These are phyloP conservation scores for Chloromyia formosa DNA, from an alignment of 2,888 invertebrate genomes.

Conservation along the genomic window DNA sequence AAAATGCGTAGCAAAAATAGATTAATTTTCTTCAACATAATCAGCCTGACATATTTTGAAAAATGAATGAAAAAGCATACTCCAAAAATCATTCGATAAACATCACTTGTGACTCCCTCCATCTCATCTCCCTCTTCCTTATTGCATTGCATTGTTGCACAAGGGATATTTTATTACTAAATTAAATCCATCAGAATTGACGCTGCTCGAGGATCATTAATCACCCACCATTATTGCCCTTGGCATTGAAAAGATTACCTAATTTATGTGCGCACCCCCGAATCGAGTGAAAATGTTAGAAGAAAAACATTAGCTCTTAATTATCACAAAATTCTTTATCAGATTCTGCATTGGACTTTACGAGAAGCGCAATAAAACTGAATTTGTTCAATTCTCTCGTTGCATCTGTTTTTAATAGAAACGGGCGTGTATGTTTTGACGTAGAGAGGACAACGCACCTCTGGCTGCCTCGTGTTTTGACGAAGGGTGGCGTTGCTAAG, in stretches of 20 bases:
- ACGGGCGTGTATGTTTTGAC: neutral
- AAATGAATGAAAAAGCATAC: too few relatives aligned
- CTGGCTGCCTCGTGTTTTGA: too few relatives aligned
- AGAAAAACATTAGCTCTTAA: slow-evolving; percentile 25
- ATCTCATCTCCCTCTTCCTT: too few relatives aligned
- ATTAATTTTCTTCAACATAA: too few relatives aligned
- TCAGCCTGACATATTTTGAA: too few relatives aligned
- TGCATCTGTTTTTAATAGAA: slow-evolving; percentile 23
- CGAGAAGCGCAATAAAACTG: slow-evolving; percentile 25
- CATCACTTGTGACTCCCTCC: too few relatives aligned
- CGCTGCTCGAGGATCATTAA: neutral
- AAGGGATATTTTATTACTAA: too few relatives aligned
- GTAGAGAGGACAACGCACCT: neutral
- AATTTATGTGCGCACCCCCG: neutral
- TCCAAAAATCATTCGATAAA: too few relatives aligned
- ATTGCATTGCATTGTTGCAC: too few relatives aligned
- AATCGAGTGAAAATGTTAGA: neutral
- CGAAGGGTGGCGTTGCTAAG: neutral
- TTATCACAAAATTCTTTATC: slow-evolving; percentile 24
- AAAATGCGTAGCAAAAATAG: too few relatives aligned
- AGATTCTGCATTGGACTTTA: slow-evolving; percentile 13
- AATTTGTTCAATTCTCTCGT: slow-evolving; percentile 17
- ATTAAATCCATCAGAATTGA: too few relatives aligned
- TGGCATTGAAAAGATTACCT: slow-evolving; percentile 36
- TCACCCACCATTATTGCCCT: slow-evolving; percentile 15